Conservation (phyloP, 1,140 invertebrate species). For the Drosophila pallidifrons region DNA sequence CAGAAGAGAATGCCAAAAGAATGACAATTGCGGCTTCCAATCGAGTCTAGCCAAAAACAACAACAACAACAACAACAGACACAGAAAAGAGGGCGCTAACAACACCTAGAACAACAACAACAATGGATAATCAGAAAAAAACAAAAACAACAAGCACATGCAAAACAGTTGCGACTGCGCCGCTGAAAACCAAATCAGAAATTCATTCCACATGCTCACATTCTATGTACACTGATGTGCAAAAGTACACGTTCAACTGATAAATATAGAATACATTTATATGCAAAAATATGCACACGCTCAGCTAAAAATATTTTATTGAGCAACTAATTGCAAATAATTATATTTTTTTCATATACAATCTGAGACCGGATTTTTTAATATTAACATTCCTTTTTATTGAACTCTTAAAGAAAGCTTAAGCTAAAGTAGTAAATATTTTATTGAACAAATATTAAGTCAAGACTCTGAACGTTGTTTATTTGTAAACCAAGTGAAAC, state of each 20-base stretch:
- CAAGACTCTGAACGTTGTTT: no score
- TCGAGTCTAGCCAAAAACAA: conserved; percentile 22
- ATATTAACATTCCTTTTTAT: no score
- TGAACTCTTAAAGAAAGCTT: no score
- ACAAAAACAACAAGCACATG: conserved; percentile 5
- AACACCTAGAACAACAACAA: conserved; percentile 9
- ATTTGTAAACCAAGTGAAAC: no score
- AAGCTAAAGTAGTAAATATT: no score
- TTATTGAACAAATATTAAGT: no score
- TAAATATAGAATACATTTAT: background rate
- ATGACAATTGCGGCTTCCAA: conserved; percentile 35
- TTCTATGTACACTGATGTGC: background rate
- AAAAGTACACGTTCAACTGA: conserved; percentile 1
- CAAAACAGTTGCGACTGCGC: conserved; percentile 30
- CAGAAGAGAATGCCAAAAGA: conserved; percentile 32
- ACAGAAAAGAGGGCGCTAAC: background rate
- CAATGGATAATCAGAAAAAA: background rate
- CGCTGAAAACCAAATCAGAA: conserved; percentile 9
- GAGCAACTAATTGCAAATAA: no score
- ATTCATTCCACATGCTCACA: background rate
- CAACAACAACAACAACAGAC: background rate
- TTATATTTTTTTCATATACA: no score
- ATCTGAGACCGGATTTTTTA: no score
- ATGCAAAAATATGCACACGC: no score
- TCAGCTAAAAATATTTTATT: no score